These are phyloP conservation scores for Synodontis membranacea DNA, from an alignment of 2,113 vertebrate species.

Conservation along the genomic window DNA sequence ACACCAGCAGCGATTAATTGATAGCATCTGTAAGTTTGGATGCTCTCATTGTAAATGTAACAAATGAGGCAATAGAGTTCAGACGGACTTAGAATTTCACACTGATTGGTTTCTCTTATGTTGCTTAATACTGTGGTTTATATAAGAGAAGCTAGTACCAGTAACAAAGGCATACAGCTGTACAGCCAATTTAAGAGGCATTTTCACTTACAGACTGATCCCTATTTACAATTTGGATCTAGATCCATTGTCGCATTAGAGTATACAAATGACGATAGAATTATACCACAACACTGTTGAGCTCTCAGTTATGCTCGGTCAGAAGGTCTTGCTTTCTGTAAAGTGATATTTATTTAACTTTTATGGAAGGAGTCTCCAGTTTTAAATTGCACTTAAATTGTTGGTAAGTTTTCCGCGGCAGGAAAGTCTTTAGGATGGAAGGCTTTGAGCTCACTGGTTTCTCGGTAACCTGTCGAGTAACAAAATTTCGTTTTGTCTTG, in stretches of 20 bases:
- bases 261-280: not conserved
- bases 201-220: not conserved
- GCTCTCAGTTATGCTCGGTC: not conserved
- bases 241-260: not conserved
- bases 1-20: slow-evolving; percentile 77
- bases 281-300: not conserved
- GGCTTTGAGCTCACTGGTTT: not conserved
- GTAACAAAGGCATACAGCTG: not conserved
- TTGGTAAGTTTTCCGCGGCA: no score
- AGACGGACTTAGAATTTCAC: slow-evolving; percentile 34
- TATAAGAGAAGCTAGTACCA: not conserved
- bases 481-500: not conserved
- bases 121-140: not conserved
- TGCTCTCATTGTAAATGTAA: slow-evolving; percentile 78
- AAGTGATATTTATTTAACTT: not conserved
- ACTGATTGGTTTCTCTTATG: slow-evolving; percentile 21
- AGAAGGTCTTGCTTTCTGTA: not conserved
- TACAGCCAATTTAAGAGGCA: not conserved
- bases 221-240: not conserved
- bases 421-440: not conserved
- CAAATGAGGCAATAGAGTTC: slow-evolving; percentile 70
- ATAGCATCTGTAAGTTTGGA: slow-evolving; percentile 80
- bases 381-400: not conserved
- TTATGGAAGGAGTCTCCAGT: not conserved
- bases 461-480: not conserved